A percentile compares a stretch with the other conserved stretches of the same genome.
These are phyloP conservation scores for Hetaerina titia DNA, from an alignment of 2,888 invertebrate genomes.

Conservation along the genomic window DNA sequence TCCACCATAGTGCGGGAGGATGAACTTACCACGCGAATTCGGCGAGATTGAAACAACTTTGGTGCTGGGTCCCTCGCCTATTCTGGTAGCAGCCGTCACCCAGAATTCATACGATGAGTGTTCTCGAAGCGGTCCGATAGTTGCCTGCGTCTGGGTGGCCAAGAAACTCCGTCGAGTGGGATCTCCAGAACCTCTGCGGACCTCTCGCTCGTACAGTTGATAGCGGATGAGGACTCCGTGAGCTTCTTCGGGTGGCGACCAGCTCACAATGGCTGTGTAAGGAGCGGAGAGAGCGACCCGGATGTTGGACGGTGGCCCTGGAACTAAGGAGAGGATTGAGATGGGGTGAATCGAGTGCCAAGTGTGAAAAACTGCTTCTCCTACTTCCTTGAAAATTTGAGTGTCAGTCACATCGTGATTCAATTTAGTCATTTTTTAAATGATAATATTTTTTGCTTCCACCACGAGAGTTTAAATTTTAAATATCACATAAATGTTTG, in stretches of 20 bases:
- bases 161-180: slow-evolving; percentile 67
- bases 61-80: slow-evolving; percentile 77
- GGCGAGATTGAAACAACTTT: slow-evolving; percentile 75
- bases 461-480: too few relatives aligned
- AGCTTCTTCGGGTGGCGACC: slow-evolving; percentile 76
- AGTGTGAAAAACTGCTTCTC: too few relatives aligned
- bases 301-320: slow-evolving; percentile 76
- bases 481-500: too few relatives aligned
- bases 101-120: slow-evolving; percentile 74
- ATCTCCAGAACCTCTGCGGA: slow-evolving; percentile 68
- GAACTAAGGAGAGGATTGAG: slow-evolving; percentile 74
- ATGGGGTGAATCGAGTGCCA: too few relatives aligned
- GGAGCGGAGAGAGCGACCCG: slow-evolving; percentile 76
- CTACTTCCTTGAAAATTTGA: too few relatives aligned
- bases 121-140: slow-evolving; percentile 68
- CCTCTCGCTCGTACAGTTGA: slow-evolving; percentile 74
- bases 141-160: slow-evolving; percentile 68
- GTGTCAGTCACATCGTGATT: too few relatives aligned
- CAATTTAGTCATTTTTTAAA: too few relatives aligned
- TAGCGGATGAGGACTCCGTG: slow-evolving; percentile 77
- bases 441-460: too few relatives aligned
- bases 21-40: slow-evolving; percentile 73
- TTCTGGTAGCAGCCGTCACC: slow-evolving; percentile 77
- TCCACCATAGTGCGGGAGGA: neutral
- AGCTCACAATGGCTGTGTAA: slow-evolving; percentile 74